A percentile compares a stretch with the other conserved stretches of the same genome.
Conservation (phyloP, 30 jellyfish, hydroid and myxozoan genomes). For the Turritopsis dohrnii region DNA sequence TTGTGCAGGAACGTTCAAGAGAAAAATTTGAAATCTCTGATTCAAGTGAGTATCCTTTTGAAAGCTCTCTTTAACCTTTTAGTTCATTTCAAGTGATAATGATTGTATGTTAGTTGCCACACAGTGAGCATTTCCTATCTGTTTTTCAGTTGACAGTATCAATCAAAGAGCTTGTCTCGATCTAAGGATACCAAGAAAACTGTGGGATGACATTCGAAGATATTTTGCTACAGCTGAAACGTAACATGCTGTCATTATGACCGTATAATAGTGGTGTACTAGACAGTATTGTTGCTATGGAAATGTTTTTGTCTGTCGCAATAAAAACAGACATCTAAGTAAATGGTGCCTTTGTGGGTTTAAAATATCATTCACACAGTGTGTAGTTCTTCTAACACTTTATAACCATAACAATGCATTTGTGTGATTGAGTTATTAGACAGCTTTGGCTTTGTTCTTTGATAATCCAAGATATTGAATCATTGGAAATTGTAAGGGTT, state of each 20-base stretch:
- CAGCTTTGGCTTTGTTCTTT: no score
- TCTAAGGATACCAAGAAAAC: constrained; percentile 52
- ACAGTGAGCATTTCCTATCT: not conserved
- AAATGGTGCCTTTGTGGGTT: no score
- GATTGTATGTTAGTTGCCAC: not conserved
- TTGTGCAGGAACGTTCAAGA: not conserved
- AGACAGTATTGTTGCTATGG: not conserved
- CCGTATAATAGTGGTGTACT: not conserved
- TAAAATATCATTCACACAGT: no score
- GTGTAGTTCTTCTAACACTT: no score
- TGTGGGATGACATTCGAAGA: constrained; percentile 51
- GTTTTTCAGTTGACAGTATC: constrained; percentile 33
- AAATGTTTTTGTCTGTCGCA: not conserved
- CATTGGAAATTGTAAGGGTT: no score
- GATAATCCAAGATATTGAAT: no score
- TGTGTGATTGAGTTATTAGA: no score
- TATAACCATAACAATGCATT: no score
- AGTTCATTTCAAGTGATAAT: not conserved
- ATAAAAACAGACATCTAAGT: no score
- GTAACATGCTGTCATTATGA: not conserved
- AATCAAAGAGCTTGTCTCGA: constrained; percentile 42
- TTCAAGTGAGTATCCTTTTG: not conserved
- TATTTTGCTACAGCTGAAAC: constrained; percentile 32
- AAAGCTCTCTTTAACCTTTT: not conserved
- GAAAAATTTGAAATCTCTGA: not conserved